Evolutionary conservation across 2,888 invertebrate genomes (phyloP).

Genomic region (Cremastobaeus sp.): DNA sequence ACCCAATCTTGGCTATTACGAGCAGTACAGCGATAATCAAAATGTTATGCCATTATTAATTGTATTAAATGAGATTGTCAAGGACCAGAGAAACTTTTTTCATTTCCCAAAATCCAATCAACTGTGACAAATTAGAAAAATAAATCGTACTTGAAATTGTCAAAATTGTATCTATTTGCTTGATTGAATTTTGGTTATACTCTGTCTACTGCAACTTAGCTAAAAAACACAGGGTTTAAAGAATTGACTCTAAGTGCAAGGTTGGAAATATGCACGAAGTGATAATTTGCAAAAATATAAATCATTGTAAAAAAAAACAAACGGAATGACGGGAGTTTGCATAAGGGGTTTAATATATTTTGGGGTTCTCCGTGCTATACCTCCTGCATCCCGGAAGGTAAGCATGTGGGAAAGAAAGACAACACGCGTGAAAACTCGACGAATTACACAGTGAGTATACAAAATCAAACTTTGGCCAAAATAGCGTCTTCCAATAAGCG

Average conservation of each 20-base stretch:
- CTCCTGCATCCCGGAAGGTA: conserved; percentile 76
- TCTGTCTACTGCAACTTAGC: not conserved
- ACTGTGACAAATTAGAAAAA: too few species aligned
- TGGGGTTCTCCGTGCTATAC: conserved; percentile 70
- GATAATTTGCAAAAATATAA: conserved; percentile 9
- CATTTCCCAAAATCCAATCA: too few species aligned
- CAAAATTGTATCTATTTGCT: too few species aligned
- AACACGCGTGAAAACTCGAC: conserved; percentile 71
- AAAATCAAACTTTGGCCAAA: conserved; percentile 47
- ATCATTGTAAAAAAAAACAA: not conserved
- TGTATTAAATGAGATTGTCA: too few species aligned
- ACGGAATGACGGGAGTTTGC: conserved; percentile 13
- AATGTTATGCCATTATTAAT: too few species aligned
- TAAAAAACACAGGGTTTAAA: not conserved
- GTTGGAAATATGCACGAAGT: conserved; percentile 16
- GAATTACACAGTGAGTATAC: conserved; percentile 55
- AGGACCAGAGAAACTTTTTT: too few species aligned
- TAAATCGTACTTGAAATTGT: too few species aligned
- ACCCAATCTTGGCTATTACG: too few species aligned
- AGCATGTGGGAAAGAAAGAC: conserved; percentile 75
- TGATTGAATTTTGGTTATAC: conserved; percentile 10
- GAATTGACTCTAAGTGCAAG: conserved; percentile 22
- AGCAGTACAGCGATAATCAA: too few species aligned
- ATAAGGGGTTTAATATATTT: conserved; percentile 19
- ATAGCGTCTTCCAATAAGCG: conserved; percentile 54